Evolutionary conservation across 2,113 vertebrate species (phyloP), one percentile per base, ranked within the genome.

Genomic region (Platichthys flesus): DNA sequence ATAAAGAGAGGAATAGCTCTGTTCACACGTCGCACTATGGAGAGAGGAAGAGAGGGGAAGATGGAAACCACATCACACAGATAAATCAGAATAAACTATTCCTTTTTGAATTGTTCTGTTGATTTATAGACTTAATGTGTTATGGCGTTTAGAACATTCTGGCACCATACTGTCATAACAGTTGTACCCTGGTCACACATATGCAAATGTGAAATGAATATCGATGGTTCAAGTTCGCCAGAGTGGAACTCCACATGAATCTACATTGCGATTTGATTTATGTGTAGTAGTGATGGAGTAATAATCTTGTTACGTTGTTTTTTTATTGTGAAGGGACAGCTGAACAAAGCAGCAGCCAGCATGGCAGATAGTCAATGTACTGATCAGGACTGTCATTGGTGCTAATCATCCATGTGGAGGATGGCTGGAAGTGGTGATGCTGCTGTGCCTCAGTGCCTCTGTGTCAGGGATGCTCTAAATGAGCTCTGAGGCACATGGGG

Each of bases 311-410:
- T 78, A 66, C 66, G 23, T 62, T 28, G 31, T 56, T 24, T 49
- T 49, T 45, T 56, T 4, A n/a, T 54, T 45, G 8, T 56, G 37
- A 60, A 23, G 9, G 55, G 55, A 64, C 71, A 45, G 76, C 76
- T 40, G 45, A 68, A 72, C 26, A 78, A 62, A 83, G 58, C 67
- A 59, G 2, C 31, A 31, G 31, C 31, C 31, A 31, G 31, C 67
- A 66, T 69, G 67, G 21, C 63, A 73, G 76, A 56, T 21, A 76
- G 76, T 85, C 74, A 68, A 73, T 65, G 55, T 75, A 60, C 60
- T 71, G 76, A 82, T 79, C 42, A 64, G 16, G 57, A 40, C 47
- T 26, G 67, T 64, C 78, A 62, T 51, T 37, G 14, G 35, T 31
- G 42, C 68, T 83, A 31, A 60, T 49, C 2, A 3, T 67, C 57